phyloP scores from a whole-genome alignment of 2,113 vertebrate genomes.

The Ictidomys tridecemlineatus region DNA sequence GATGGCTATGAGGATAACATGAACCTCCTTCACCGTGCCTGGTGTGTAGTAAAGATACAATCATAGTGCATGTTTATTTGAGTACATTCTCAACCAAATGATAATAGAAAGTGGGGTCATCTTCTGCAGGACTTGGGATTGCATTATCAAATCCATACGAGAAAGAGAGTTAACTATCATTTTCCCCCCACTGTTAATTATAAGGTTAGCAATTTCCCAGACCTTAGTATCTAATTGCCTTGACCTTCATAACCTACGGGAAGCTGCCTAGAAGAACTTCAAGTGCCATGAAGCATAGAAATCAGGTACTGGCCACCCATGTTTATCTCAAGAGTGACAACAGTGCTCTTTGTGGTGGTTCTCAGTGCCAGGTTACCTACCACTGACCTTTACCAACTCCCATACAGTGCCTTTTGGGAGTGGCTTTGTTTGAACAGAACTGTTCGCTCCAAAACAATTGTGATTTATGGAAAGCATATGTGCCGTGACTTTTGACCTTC shows the following conservation, averaged over 20 bases:
- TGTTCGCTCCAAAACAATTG: neutral
- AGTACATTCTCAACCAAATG: neutral
- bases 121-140: neutral
- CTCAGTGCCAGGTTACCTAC: neutral
- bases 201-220: neutral
- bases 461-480: slow-evolving; percentile 40
- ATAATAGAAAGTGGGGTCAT: neutral
- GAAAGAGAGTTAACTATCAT: too few relatives aligned
- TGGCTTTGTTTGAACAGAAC: neutral
- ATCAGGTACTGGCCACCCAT: neutral
- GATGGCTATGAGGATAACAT: neutral
- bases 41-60: neutral
- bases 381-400: neutral
- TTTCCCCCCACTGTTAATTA: neutral
- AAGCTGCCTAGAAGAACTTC: neutral
- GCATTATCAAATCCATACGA: neutral
- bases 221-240: neutral
- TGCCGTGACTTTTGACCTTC: neutral
- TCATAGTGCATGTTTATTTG: neutral
- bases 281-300: neutral
- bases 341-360: neutral
- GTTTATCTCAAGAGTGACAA: neutral
- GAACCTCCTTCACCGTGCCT: neutral
- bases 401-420: neutral
- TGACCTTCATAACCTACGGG: neutral